Base-by-base conservation (phyloP, 2,113 vertebrate genomes). In the Hepsetus odoe region DNA sequence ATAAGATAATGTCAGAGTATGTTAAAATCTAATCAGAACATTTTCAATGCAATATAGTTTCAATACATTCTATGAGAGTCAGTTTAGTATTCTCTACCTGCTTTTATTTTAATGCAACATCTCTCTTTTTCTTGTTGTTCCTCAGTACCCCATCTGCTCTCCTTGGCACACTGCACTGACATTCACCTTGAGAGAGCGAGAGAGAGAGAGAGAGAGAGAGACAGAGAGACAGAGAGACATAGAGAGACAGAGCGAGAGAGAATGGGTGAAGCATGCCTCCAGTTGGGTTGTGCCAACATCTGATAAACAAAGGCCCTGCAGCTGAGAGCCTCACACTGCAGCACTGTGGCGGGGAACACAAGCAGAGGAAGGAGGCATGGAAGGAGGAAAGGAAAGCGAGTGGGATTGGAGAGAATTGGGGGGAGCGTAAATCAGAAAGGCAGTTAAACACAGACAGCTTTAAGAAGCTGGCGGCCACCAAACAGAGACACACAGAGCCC, bases 81-180 rank as follows among this genome's bases (percentile, higher is more conserved):
- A 33, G 14, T 16, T 85, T 83, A 68, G 51, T 79, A 83, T 81
- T 86, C 82, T 79, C 69, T 42, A 44, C 82, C 68, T 67, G 32
- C 72, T 13, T 56, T 76, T 46, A 53, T 69, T 76, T 79, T 84
- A 26, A 42, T 74, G 70, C 59, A 70, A 77, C 67, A 78, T 82
- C 79, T 42, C 44, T 75, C 61, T 78, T 82, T 67, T 76, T 40
- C 61, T 70, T 80, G 56, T 72, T 79, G 69, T 72, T 81, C 74
- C 56, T 65, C 64, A 49, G 53, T 58, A 77, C 38, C 90, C 93
- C 95, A 98, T 96, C 95, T 96, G 95, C 93, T 93, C 86, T 81
- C 87, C 86, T 93, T 95, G 94, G 94, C 93, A 81, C 4, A 85
- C 89, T 86, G 85, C 80, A 65, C 87, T 87, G 61, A 84, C 80